phyloP scores from a whole-genome alignment of 2,113 vertebrate genomes.

The Oxygymnocypris stewartii region DNA sequence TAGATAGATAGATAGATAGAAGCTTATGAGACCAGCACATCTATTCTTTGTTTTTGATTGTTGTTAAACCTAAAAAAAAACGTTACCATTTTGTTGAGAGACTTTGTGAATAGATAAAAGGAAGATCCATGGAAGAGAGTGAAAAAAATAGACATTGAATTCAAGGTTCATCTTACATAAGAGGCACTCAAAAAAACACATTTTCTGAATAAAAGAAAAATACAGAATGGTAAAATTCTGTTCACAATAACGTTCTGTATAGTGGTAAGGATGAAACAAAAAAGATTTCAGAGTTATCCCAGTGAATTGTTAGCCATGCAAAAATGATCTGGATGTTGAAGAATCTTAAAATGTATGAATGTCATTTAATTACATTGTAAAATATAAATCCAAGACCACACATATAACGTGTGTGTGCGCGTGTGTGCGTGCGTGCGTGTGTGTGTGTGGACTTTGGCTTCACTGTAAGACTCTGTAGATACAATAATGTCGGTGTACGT shows the following conservation, averaged over 20 bases:
- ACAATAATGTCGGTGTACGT: neutral
- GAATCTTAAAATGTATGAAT: neutral
- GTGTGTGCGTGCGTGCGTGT: too few species aligned
- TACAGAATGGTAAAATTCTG: neutral
- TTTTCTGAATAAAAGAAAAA: neutral
- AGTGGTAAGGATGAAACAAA: neutral
- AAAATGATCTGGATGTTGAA: neutral
- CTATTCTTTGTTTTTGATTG: neutral
- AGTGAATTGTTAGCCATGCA: neutral
- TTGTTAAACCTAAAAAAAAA: neutral
- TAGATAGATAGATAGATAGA: neutral
- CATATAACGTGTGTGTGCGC: too few species aligned
- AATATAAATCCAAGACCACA: neutral
- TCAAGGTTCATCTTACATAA: slow-evolving; percentile 14
- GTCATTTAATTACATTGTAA: neutral
- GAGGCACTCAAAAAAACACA: neutral
- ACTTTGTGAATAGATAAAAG: neutral
- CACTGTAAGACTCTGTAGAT: too few species aligned
- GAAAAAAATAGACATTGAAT: neutral
- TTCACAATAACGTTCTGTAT: neutral
- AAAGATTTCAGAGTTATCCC: neutral
- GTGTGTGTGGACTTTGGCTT: too few species aligned
- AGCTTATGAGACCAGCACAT: neutral
- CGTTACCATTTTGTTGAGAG: neutral
- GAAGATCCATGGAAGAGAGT: neutral